Base-by-base conservation (phyloP, 2,113 vertebrate species). In the Callaeas wilsoni region DNA sequence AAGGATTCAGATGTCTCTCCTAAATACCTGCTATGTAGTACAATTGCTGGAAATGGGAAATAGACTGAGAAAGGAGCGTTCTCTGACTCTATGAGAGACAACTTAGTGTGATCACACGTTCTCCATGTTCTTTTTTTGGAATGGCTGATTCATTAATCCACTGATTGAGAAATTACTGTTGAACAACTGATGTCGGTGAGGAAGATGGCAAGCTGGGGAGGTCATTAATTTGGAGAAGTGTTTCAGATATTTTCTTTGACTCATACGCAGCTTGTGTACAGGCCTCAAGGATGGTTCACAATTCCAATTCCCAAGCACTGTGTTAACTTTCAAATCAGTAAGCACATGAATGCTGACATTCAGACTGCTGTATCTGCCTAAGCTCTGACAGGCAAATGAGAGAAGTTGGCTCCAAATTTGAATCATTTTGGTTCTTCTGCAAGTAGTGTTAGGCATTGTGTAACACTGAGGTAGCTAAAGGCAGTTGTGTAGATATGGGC, bases 111-210 rank as follows among this genome's bases (percentile, higher is more conserved):
- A 70, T 55, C 9, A 10, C 1, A 8, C 17, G 21, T 44, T 75
- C 29, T 76, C 25, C 0, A 1, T 7, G 3, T 21, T 79, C 27
- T 52, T 23, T 65, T n/a, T 88, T 47, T 47, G 52, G 20, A 75
- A 75, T 71, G 47, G 21, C 13, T 30, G 23, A 55, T 60, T 56
- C 39, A 29, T 19, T 64, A 63, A 20, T 41, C 23, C 30, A 16
- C 39, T 49, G 46, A 42, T 47, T 39, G 46, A 23, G 37, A 85
- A 82, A 60, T 52, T 56, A 12, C 12, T 65, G 27, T 56, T 53
- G 56, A 44, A 37, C 15, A 47, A 32, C 1, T 0, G 4, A 18
- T 20, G 13, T 26, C 21, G 55, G 42, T 65, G 52, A 23, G n/a
- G 56, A 57, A 37, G 25, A 79, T 62, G 62, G 29, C 32, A 53